Conservation (phyloP, 2,797 vertebrate species). For the Hydrophis major region DNA sequence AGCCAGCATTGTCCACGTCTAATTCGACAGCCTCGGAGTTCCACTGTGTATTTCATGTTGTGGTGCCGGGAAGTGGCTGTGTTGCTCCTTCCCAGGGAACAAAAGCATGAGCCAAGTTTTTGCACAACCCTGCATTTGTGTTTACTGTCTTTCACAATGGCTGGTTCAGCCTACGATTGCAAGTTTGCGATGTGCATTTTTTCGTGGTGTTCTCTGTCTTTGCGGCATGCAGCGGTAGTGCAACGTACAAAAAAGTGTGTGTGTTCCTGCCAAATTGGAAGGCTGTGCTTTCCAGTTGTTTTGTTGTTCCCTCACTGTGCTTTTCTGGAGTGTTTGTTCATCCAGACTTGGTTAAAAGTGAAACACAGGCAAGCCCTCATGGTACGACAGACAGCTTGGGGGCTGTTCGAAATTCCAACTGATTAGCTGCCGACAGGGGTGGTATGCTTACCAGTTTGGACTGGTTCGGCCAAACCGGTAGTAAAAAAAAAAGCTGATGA, state of each 20-base stretch:
- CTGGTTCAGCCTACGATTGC: neutral
- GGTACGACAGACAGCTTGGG: neutral
- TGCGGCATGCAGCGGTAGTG: too few species aligned
- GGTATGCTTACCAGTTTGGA: too few species aligned
- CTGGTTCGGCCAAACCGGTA: too few species aligned
- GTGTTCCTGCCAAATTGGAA: neutral
- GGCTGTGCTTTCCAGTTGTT: neutral
- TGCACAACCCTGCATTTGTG: too few species aligned
- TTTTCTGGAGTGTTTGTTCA: neutral
- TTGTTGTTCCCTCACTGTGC: neutral
- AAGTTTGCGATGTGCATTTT: too few species aligned
- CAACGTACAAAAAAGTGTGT: neutral
- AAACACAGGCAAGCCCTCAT: neutral
- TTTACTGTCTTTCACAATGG: neutral
- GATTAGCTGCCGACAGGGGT: too few species aligned
- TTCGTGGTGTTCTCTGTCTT: neutral
- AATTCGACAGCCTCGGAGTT: neutral
- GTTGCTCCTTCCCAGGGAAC: neutral
- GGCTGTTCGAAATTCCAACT: neutral
- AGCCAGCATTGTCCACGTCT: accelerated
- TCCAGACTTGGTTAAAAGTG: neutral
- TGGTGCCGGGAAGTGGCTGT: neutral
- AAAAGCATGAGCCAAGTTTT: neutral
- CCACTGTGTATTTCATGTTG: neutral
- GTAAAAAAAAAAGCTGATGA: too few species aligned